Evolutionary conservation across 2,797 vertebrate species (phyloP), one percentile per base, ranked within the genome.

Genomic region (Coregonus suidteri): DNA sequence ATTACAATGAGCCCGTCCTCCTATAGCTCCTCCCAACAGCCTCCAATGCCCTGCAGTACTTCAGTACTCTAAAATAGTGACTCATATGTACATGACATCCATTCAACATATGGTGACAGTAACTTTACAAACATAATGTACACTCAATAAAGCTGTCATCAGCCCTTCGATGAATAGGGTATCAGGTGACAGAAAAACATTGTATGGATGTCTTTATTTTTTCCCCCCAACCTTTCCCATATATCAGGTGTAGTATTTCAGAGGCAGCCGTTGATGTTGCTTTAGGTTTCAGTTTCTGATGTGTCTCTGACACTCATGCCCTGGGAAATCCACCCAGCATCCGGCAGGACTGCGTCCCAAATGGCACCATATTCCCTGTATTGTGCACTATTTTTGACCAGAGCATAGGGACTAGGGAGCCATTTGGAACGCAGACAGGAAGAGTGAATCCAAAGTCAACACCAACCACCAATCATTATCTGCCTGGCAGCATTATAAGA

Each of bases 121-220:
- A 65, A 25, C 18, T 9, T 64, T 6, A 64, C 6, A 64, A 64
- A 64, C 18, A 30, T 25, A 4, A 25, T 6, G 25, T 18, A 54
- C 31, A 25, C 16, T 59, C 69, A 13, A 35, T 11, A 25, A 70
- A 62, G 66, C n/a, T 59, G 34, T 56, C 35, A 71, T 70, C 52
- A 54, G 14, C 69, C 67, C 20, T 51, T 35, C 65, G 15, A 52
- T 20, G 4, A 34, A 34, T 34, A 67, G 51, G 34, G 16, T 56
- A 30, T 68, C 30, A 67, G 64, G 30, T 53, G 25, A 20, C 47
- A 25, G 37, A 68, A 64, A 18, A 54, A 75, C 67, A 53, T 70
- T 41, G 18, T 15, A 13, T 66, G 18, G 66, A 56, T 34, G 64
- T 30, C 15, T 54, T 18, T 47, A 11, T 25, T 4, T 11, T 20